Evolutionary conservation across 2,113 vertebrate species (phyloP).

Genomic region (Vicugna pacos): DNA sequence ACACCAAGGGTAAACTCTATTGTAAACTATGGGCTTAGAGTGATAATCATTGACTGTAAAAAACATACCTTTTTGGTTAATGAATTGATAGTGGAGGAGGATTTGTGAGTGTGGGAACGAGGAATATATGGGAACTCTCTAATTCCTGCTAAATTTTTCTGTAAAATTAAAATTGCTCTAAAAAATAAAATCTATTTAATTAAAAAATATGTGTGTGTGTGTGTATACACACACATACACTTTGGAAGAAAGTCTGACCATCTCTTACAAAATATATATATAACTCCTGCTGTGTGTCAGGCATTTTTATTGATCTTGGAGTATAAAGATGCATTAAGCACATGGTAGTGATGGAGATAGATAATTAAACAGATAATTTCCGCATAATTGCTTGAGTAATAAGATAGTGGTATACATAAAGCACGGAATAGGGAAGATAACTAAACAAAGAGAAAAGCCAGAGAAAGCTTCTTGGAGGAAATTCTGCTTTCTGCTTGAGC

Average conservation of each 20-base stretch:
- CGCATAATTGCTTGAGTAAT: not conserved
- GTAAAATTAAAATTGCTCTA: not conserved
- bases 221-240: too few species aligned
- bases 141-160: not conserved
- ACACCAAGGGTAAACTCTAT: not conserved
- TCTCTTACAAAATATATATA: not conserved
- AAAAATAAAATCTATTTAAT: not conserved
- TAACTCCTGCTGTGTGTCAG: not conserved
- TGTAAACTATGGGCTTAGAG: not conserved
- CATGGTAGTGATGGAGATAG: not conserved
- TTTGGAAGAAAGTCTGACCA: too few species aligned
- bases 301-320: not conserved
- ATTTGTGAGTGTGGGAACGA: not conserved
- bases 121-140: not conserved
- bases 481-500: not conserved
- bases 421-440: not conserved
- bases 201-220: not conserved
- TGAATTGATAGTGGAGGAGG: not conserved
- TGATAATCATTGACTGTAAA: not conserved
- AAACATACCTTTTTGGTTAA: not conserved
- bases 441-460: not conserved
- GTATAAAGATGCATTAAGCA: not conserved
- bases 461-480: not conserved
- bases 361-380: not conserved
- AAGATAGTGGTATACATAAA: not conserved